These are phyloP conservation scores for Fragum sueziense DNA, from an alignment of 2,888 invertebrate species.

Conservation along the genomic window DNA sequence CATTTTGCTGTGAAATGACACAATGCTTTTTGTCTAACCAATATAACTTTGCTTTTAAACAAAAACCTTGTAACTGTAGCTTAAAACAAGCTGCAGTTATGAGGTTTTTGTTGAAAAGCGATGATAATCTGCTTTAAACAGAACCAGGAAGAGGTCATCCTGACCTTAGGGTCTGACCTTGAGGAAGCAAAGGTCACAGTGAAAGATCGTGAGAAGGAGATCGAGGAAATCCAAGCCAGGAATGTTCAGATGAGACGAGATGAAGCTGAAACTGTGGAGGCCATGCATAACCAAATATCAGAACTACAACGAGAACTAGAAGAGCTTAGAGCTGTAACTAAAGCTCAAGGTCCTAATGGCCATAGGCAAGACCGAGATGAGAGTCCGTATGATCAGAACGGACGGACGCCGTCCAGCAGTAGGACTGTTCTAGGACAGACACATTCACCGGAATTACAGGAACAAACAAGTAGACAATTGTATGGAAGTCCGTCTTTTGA, in stretches of 20 bases:
- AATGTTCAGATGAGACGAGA: constrained; percentile 43
- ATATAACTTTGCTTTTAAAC: not conserved
- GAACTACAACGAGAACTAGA: constrained; percentile 52
- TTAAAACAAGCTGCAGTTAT: not conserved
- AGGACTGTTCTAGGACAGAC: not conserved
- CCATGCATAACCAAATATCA: constrained; percentile 51
- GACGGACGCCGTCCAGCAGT: constrained; percentile 6
- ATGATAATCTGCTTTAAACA: constrained; percentile 34
- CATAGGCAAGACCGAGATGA: constrained; percentile 22
- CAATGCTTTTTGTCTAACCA: not conserved
- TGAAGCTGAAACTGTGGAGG: constrained; percentile 53
- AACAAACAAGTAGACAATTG: not conserved
- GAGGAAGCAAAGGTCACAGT: constrained; percentile 38
- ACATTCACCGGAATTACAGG: not conserved
- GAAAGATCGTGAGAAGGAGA: constrained; percentile 50
- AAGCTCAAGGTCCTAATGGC: constrained; percentile 1
- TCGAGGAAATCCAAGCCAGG: constrained; percentile 54
- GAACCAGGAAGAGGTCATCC: constrained; percentile 53
- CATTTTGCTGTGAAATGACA: constrained; percentile 8
- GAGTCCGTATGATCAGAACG: constrained; percentile 48
- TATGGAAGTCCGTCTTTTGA: constrained; percentile 18
- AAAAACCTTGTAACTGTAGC: not conserved
- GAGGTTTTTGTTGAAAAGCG: not conserved
- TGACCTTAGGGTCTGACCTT: constrained; percentile 51
- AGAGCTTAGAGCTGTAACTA: constrained; percentile 31